phyloP scores from a whole-genome alignment of 1,140 invertebrate species.

The Papilio polytes region DNA sequence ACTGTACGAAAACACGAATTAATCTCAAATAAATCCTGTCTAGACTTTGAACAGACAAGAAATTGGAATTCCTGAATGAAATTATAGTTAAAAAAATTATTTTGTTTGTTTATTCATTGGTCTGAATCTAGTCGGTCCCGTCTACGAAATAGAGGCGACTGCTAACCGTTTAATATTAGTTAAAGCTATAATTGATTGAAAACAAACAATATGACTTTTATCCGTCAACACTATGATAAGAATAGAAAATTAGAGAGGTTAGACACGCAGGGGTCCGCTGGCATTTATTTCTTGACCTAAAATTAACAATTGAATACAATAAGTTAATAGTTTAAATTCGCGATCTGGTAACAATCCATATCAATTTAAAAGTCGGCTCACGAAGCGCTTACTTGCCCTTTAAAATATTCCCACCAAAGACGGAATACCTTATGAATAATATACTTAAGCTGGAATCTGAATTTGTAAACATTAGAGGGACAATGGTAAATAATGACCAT shows the following conservation, averaged over 20 bases:
- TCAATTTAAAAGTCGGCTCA: conserved; percentile 40
- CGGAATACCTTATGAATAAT: conserved; percentile 41
- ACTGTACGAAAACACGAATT: background rate
- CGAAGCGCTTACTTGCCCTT: conserved; percentile 39
- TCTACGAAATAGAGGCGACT: no score
- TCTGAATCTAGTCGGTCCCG: no score
- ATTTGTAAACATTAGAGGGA: conserved; percentile 40
- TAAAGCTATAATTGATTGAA: background rate
- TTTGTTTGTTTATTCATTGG: no score
- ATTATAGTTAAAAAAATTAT: no score
- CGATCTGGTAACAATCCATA: conserved; percentile 35
- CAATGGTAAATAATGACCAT: conserved; percentile 42
- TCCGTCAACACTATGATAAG: background rate
- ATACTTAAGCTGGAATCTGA: conserved; percentile 35
- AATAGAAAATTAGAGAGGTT: background rate
- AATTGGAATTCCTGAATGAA: background rate
- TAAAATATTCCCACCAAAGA: conserved; percentile 40
- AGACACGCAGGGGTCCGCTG: conserved; percentile 7
- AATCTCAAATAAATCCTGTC: background rate
- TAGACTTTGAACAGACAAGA: background rate
- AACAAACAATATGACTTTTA: background rate
- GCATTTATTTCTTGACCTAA: conserved; percentile 18
- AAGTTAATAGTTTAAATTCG: conserved; percentile 35
- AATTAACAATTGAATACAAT: conserved; percentile 33
- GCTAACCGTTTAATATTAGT: no score